These are phyloP conservation scores for Trinorchestia longiramus DNA, from an alignment of 1,140 invertebrate species.

Conservation along the genomic window DNA sequence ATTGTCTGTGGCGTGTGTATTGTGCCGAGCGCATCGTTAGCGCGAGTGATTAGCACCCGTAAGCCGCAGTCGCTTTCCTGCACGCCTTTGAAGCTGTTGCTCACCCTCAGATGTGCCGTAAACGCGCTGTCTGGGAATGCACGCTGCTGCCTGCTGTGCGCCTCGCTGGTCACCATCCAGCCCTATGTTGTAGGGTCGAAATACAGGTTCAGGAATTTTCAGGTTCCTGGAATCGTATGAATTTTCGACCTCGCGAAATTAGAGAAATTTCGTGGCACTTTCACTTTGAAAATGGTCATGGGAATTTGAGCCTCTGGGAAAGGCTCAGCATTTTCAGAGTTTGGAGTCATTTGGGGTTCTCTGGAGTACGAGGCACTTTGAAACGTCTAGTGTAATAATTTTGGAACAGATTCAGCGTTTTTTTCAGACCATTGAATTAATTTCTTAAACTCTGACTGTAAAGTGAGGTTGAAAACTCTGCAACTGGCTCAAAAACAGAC, in stretches of 20 bases:
- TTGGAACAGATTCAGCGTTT: not conserved
- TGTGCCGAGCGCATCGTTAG: slow-evolving; percentile 2
- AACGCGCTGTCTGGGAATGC: not conserved
- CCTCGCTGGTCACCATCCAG: not conserved
- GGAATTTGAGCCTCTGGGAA: not conserved
- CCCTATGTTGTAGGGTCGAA: not conserved
- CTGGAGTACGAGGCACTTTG: not conserved
- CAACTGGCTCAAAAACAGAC: not conserved
- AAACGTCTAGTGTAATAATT: not conserved
- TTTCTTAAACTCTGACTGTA: not conserved
- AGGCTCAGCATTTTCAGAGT: not conserved
- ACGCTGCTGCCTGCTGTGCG: not conserved
- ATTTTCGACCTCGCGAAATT: not conserved
- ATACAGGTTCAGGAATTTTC: not conserved
- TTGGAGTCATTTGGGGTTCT: not conserved
- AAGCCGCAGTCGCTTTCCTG: not conserved
- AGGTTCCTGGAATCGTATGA: not conserved
- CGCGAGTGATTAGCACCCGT: slow-evolving; percentile 29
- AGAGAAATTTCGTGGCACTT: not conserved
- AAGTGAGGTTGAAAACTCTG: not conserved
- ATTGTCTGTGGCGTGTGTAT: not conserved
- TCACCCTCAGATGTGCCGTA: not conserved
- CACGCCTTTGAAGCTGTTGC: not conserved
- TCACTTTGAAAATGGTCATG: not conserved
- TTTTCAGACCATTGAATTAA: not conserved